Base-by-base conservation (phyloP, 2,113 vertebrate species). In the Pungitius pungitius region DNA sequence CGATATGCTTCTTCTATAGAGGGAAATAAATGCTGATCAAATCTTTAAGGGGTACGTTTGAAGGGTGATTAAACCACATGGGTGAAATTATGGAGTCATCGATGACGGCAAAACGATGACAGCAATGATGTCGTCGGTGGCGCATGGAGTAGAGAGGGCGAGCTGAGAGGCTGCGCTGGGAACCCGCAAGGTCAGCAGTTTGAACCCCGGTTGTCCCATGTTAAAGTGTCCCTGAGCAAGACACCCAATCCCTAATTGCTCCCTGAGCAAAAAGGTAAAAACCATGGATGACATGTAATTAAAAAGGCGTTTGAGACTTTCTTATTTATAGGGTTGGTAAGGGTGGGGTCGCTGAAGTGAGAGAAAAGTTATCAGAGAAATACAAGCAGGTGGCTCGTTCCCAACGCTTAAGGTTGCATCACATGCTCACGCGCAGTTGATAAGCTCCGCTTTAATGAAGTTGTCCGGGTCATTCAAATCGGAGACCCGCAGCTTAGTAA, bases 391-490 rank as follows among this genome's bases (percentile, higher is more conserved):
- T 82, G 77, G 86, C 64, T 61, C 61, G 43, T 58, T 74, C 49
- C 75, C 60, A 69, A 12, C 63, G 42, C 66, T 66, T 66, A 47
- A 88, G 78, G 84, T 91, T 39, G 20, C 52, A 64, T 68, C 78
- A 88, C 60, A 88, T 85, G 78, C 83, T 30, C 62, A 79, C 82
- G 59, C 63, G 56, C 76, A 66, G 78, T 70, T 87, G 80, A 88
- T 94, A 91, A 93, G 88, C 92, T 91, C 86, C 82, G 54, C 74
- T 86, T 77, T 92, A 92, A 93, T 91, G 89, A 91, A 84, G 73
- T 75, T 62, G 61, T 74, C 85, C 82, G 85, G 88, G 90, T 92
- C 87, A 90, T 91, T 93, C 81, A 91, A 90, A 92, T 92, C 88
- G 90, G 84, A 80, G 87, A 76, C 77, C 74, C 9, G 39, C 61